Conservation (phyloP, 2,888 invertebrate species). For the Anagyrus pseudococci region DNA sequence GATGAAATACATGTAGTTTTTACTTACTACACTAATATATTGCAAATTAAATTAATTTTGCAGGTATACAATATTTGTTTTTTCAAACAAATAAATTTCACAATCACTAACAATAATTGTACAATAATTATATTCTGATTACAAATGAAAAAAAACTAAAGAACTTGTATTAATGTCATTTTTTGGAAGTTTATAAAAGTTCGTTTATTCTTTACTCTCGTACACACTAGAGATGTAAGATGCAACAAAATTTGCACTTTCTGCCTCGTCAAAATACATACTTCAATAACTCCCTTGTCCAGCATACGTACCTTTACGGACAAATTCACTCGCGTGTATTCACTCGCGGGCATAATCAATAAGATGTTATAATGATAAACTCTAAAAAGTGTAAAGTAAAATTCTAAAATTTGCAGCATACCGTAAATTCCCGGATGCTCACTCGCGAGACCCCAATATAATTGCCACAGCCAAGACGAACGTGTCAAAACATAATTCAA, state of each 20-base stretch:
- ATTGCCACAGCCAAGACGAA: background rate
- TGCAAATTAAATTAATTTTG: background rate
- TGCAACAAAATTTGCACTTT: background rate
- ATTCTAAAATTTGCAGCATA: background rate
- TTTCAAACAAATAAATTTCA: slow-evolving; percentile 14
- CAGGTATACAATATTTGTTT: slow-evolving; percentile 14
- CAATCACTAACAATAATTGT: slow-evolving; percentile 25
- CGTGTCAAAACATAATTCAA: background rate
- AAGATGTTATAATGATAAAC: background rate
- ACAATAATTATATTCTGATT: slow-evolving; percentile 8
- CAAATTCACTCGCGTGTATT: background rate
- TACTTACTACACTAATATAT: background rate
- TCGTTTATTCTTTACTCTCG: background rate
- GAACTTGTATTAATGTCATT: background rate
- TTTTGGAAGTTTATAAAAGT: background rate
- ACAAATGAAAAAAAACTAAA: slow-evolving; percentile 15
- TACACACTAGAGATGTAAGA: background rate
- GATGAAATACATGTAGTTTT: too few relatives aligned
- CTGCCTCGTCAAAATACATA: background rate
- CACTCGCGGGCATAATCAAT: background rate
- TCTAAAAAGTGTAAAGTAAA: background rate
- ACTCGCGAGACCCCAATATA: background rate
- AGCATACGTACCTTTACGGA: background rate
- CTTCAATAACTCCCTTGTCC: too few relatives aligned
- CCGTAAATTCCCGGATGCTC: background rate